Conservation (phyloP, 2,113 vertebrate species). For the Nibea albiflora region DNA sequence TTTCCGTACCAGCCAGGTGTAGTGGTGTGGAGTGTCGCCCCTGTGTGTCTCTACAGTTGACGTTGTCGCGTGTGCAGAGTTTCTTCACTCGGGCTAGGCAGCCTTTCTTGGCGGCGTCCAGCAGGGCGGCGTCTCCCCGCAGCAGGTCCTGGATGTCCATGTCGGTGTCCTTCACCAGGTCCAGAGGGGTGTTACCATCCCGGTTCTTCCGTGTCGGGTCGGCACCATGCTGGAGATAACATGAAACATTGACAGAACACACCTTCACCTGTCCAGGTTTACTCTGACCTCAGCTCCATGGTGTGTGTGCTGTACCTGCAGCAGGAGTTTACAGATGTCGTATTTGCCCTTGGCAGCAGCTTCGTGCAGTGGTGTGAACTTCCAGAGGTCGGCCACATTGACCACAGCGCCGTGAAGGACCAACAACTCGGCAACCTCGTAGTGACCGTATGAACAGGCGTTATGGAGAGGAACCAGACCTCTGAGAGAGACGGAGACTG, state of each 20-base stretch:
- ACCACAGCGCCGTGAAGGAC: constrained; percentile 93
- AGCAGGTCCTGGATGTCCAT: constrained; percentile 94
- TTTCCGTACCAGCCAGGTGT: constrained; percentile 89
- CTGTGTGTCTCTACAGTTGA: constrained; percentile 94
- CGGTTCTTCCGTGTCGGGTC: constrained; percentile 94
- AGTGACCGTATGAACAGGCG: constrained; percentile 94
- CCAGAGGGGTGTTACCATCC: constrained; percentile 92
- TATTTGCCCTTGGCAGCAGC: constrained; percentile 96
- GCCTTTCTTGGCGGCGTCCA: constrained; percentile 94
- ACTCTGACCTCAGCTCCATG: not conserved
- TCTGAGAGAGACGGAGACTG: constrained; percentile 44
- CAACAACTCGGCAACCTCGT: constrained; percentile 91
- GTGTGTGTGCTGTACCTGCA: constrained; percentile 84
- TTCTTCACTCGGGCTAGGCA: constrained; percentile 93
- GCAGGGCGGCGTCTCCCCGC: constrained; percentile 90
- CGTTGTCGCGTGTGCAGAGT: constrained; percentile 91
- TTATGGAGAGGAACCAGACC: constrained; percentile 94
- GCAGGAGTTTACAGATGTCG: constrained; percentile 94
- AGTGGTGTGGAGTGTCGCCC: constrained; percentile 93
- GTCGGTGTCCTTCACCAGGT: constrained; percentile 93
- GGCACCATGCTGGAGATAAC: constrained; percentile 87
- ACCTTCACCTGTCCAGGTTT: not conserved
- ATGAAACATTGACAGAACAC: not conserved
- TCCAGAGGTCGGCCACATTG: constrained; percentile 94
- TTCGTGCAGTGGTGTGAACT: constrained; percentile 94